Evolutionary conservation across 2,888 invertebrate species (phyloP), one percentile per base, ranked within the genome.

Genomic region (Alloplasta piceator): DNA sequence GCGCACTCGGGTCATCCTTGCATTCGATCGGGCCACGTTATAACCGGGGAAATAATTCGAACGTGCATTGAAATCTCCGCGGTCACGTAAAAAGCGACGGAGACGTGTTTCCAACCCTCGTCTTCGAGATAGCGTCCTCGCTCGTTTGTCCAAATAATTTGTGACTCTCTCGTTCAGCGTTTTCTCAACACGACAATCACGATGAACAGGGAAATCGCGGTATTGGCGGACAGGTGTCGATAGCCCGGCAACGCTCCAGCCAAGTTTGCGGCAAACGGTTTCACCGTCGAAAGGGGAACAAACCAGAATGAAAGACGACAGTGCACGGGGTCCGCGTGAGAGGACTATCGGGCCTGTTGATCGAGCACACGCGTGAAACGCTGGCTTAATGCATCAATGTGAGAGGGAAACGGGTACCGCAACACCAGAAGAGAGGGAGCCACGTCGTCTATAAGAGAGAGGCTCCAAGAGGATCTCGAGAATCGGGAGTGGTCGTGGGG

Each of bases 401-500:
- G 60, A 16, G 10, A 58, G 72, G 66, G 60, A 76, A 55, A 76
- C 14, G 14, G 4, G n/a, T 14, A n/a, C 2, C 46, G 9, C 9
- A 56, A 61, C 52, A 5, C 38, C 5, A 10, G 36, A 4, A 55
- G 64, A 38, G 12, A 41, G 10, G 38, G 14, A 52, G 52, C 16
- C 14, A n/a, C 5, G 14, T 52, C 7, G 52, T 38, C 12, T 48
- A 12, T 56, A 38, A 39, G 38, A 9, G 43, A 63, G 61, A 16
- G 50, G 55, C 43, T n/a, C 61, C 39, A 56, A 76, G 64, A 50
- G 43, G 55, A 55, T 61, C 72, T 38, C 68, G 5, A 68, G 84
- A 84, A 86, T 86, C 76, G 84, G 86, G 83, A 85, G 85, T 85
- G 87, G 84, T 83, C 84, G 79, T 74, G 82, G 82, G 85, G 85